Base-by-base conservation (phyloP, 2,113 vertebrate species). In the Numida meleagris region DNA sequence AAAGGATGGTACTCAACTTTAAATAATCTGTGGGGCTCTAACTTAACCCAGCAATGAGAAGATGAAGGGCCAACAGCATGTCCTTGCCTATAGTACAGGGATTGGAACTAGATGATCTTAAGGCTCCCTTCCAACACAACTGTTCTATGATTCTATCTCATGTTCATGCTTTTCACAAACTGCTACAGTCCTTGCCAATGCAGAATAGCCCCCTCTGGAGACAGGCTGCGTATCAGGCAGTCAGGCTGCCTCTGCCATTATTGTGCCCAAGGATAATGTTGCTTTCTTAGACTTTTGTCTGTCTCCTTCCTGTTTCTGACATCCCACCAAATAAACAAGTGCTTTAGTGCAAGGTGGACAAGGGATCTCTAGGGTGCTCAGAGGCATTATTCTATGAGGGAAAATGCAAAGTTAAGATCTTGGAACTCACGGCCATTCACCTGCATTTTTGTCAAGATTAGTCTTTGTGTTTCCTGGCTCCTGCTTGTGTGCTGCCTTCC, bases 221-320 rank as follows among this genome's bases (percentile, higher is more conserved):
- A 59, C 23, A 4, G 33, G 13, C 0, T 82, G n/a, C 23, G 4
- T 29, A 15, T 12, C 63, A 70, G 87, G 70, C 40, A 72, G n/a
- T 21, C 25, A 63, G 67, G 31, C 34, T 73, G 34, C 5, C 12
- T 78, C 58, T 76, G 33, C 29, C 46, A 24, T 42, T 31, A 55
- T 8, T 9, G 15, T 70, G 24, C n/a, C 46, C n/a, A 70, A 18
- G 18, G 19, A 34, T 61, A 57, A 40, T 0, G 0, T 2, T 16
- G 21, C 45, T n/a, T 91, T 76, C 29, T 76, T 79, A 45, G 12
- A 80, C 13, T 9, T 72, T 53, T 70, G 24, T 19, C 36, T 15
- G 68, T 38, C 40, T 51, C 7, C 48, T 62, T 63, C 14, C 48
- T 45, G 46, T 16, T 27, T 73, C 63, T n/a, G 12, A 12, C 40